These are phyloP conservation scores for Elegia similella DNA, from an alignment of 2,888 invertebrate genomes.

Conservation along the genomic window DNA sequence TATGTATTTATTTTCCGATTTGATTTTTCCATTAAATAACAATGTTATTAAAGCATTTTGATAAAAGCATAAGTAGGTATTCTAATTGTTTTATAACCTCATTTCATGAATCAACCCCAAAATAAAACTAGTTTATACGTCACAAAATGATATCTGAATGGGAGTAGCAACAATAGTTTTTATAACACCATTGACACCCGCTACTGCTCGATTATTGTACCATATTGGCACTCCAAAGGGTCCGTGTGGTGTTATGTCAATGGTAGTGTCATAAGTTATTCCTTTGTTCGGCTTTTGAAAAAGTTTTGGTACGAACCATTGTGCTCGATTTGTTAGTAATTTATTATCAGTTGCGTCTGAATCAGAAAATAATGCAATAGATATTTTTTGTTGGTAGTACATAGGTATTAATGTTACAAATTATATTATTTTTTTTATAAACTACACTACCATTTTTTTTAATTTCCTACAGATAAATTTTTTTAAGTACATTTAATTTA, in stretches of 20 bases:
- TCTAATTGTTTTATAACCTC: background rate
- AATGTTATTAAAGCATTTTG: no score
- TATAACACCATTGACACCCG: background rate
- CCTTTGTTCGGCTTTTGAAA: constrained; percentile 12
- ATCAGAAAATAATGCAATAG: no score
- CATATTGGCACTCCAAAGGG: background rate
- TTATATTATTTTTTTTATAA: no score
- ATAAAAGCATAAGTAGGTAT: no score
- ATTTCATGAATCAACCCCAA: background rate
- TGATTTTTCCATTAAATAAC: no score
- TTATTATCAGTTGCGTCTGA: background rate
- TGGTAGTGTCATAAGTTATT: constrained; percentile 8
- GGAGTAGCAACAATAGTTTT: background rate
- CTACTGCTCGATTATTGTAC: background rate
- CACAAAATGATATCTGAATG: background rate
- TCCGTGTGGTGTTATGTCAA: constrained; percentile 15
- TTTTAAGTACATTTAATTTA: no score
- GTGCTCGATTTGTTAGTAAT: background rate
- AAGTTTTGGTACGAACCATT: background rate
- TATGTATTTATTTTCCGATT: no score
- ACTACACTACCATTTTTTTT: no score
- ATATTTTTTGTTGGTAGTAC: no score
- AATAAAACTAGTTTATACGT: background rate
- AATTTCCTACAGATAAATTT: no score
- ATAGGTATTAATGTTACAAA: no score